Evolutionary conservation across 2,113 vertebrate genomes (phyloP), one percentile per base, ranked within the genome.

Genomic region (Nerophis ophidion): DNA sequence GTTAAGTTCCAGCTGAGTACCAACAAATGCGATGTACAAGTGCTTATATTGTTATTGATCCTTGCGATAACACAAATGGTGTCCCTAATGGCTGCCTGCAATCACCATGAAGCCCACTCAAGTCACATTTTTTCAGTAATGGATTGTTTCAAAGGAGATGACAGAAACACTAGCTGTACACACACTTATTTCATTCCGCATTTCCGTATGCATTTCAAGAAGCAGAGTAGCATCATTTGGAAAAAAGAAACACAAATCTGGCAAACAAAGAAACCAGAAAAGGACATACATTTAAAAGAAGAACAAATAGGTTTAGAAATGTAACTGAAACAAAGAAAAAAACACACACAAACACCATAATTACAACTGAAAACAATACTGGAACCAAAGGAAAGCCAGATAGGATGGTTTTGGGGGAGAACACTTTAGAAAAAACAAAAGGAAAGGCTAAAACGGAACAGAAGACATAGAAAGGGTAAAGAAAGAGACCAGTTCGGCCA

Each of bases 151-250:
- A 74, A 76, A 83, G 71, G 61, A 77, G 83, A 86, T 84, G 80
- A 79, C 86, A 89, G 88, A 81, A 91, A 90, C 84, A 87, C 90
- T 84, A 86, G 85, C 88, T 88, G 88, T 70, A 70, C 65, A 74
- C 74, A 84, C 82, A 84, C 77, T 67, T 72, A 72, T 81, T 68
- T 76, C 70, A 71, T 84, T 81, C 68, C 64, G 77, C 76, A 80
- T 84, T 84, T 76, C 75, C 69, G 79, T 81, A 80, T 79, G 74
- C 72, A 81, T 74, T 83, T 60, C 68, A 68, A 85, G 63, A 84
- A 89, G 84, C 84, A 81, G 75, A 75, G 82, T 77, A 84, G 76
- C 66, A 69, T 80, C 68, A 76, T 63, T 81, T 70, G 61, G 42
- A 63, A 60, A 71, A 71, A 78, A 77, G 15, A 75, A 76, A 84